These are phyloP conservation scores for Xerus rutilus DNA, from an alignment of 2,797 vertebrate genomes.

Conservation along the genomic window DNA sequence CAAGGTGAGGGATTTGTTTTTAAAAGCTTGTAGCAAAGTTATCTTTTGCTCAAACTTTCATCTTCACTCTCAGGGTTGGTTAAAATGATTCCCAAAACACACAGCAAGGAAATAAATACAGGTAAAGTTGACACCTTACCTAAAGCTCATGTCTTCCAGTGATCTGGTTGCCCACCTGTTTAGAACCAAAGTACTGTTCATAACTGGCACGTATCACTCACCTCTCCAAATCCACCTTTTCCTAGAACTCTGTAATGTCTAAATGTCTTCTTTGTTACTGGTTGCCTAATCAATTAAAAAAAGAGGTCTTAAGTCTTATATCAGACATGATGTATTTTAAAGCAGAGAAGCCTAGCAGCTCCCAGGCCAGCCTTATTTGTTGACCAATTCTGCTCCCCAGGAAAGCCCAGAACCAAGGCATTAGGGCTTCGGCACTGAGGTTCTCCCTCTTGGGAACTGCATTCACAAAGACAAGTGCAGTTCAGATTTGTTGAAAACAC, in stretches of 20 bases:
- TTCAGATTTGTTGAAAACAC: not conserved
- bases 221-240: conserved; percentile 98
- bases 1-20: not conserved
- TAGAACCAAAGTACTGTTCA: not conserved
- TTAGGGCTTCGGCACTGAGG: not conserved
- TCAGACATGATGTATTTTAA: not conserved
- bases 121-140: not conserved
- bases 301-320: conserved; percentile 51
- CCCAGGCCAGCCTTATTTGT: no score
- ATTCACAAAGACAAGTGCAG: not conserved
- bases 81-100: not conserved
- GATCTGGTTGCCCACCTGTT: not conserved
- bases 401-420: not conserved
- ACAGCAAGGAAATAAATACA: not conserved
- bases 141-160: rapidly evolving
- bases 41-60: conserved; percentile 18
- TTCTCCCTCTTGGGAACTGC: conserved; percentile 48
- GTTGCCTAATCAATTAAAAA: conserved; percentile 90
- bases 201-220: conserved; percentile 85
- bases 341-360: not conserved
- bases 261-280: conserved; percentile 97
- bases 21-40: not conserved
- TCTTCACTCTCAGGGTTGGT: not conserved
- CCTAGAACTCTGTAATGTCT: conserved; percentile 97
- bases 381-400: not conserved